Percentiles rank a stretch among this genome's conserved stretches.
phyloP scores from a whole-genome alignment of 2,888 invertebrate genomes.

The Amphipyra tragopoginis region DNA sequence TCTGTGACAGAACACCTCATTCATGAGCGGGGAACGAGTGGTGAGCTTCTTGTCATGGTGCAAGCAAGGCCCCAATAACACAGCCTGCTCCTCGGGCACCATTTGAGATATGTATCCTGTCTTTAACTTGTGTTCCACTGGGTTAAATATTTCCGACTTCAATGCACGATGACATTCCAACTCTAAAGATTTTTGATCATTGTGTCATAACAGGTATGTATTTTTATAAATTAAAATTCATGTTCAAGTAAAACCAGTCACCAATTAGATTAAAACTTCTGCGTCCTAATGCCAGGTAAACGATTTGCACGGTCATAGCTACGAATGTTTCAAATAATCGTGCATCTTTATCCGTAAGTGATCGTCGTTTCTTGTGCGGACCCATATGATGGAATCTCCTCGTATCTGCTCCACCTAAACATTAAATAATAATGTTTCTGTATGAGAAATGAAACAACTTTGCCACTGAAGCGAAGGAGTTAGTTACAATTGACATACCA shows the following conservation, averaged over 20 bases:
- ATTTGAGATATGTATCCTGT: slow-evolving; percentile 70
- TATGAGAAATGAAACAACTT: too few relatives aligned
- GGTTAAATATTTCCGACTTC: slow-evolving; percentile 90
- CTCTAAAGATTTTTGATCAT: slow-evolving; percentile 78
- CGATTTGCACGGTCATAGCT: slow-evolving; percentile 89
- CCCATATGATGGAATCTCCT: slow-evolving; percentile 91
- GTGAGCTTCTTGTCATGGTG: slow-evolving; percentile 88
- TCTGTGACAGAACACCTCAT: slow-evolving; percentile 89
- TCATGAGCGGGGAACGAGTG: slow-evolving; percentile 89
- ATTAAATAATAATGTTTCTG: neutral
- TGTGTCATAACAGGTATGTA: too few relatives aligned
- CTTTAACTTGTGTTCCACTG: slow-evolving; percentile 83
- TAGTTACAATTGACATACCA: slow-evolving; percentile 72
- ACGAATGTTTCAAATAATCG: slow-evolving; percentile 90
- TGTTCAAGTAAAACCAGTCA: slow-evolving; percentile 59
- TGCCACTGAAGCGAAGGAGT: neutral
- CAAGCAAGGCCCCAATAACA: slow-evolving; percentile 88
- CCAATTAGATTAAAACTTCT: slow-evolving; percentile 91
- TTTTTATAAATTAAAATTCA: too few relatives aligned
- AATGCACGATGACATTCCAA: slow-evolving; percentile 91
- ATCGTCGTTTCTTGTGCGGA: slow-evolving; percentile 85
- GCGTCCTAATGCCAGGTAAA: slow-evolving; percentile 91
- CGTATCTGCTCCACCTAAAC: slow-evolving; percentile 84
- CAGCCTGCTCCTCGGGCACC: slow-evolving; percentile 81
- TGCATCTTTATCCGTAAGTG: slow-evolving; percentile 91